These are phyloP conservation scores for Bellardia bayeri DNA, from an alignment of 2,888 invertebrate species.

Conservation along the genomic window DNA sequence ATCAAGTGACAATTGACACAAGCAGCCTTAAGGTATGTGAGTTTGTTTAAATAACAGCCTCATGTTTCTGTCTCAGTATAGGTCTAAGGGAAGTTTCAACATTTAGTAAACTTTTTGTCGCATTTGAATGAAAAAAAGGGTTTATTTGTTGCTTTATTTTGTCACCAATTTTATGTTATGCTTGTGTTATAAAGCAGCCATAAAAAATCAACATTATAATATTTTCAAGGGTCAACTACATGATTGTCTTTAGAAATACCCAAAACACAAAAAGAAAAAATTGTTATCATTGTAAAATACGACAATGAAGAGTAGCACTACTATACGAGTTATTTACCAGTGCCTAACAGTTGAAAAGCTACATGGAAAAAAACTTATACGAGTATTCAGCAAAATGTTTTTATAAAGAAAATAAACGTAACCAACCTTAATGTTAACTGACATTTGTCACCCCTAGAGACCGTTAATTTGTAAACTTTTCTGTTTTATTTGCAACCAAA, in stretches of 20 bases:
- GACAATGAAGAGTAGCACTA: conserved; percentile 1
- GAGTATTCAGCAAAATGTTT: neutral
- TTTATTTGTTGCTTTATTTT: conserved; percentile 62
- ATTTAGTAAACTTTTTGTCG: conserved; percentile 39
- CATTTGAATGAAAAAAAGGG: conserved; percentile 52
- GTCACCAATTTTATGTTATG: neutral
- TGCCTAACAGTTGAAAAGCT: neutral
- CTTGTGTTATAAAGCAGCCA: neutral
- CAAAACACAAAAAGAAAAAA: neutral
- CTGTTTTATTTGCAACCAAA: conserved; percentile 61
- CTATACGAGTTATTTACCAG: neutral
- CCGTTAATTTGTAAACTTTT: conserved; percentile 73
- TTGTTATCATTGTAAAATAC: conserved; percentile 47
- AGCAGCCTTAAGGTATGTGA: conserved; percentile 46
- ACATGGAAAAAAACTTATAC: neutral
- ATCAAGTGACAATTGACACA: conserved; percentile 74
- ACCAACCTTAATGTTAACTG: conserved; percentile 67
- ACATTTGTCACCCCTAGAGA: conserved; percentile 69
- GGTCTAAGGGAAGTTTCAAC: too few species aligned
- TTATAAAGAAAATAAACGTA: conserved; percentile 2
- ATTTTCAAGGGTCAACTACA: conserved; percentile 57
- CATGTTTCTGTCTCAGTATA: neutral
- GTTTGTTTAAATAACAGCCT: neutral
- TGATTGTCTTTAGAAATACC: conserved; percentile 40
- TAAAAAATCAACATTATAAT: conserved; percentile 11